These are phyloP conservation scores for Lepidothrix coronata DNA, from an alignment of 2,113 vertebrate species.

Conservation along the genomic window DNA sequence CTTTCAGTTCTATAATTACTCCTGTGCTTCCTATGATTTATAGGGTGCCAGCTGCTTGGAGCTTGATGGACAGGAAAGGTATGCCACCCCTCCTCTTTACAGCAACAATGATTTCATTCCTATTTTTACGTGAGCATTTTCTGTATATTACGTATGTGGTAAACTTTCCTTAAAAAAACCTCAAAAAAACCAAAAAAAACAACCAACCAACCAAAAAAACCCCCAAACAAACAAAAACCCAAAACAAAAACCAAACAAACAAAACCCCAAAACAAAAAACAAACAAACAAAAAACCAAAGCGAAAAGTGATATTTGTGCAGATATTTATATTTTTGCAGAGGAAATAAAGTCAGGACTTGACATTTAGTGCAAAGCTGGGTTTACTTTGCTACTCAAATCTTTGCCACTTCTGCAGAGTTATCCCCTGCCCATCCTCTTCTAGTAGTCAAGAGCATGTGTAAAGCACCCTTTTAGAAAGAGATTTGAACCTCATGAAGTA, in stretches of 20 bases:
- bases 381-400: not conserved
- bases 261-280: not conserved
- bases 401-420: not conserved
- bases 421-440: not conserved
- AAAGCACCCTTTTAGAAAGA: not conserved
- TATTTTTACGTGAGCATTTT: slow-evolving; percentile 24
- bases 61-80: not conserved
- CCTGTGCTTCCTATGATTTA: slow-evolving; percentile 49
- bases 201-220: too few relatives aligned
- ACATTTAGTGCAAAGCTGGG: not conserved
- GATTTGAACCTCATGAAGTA: not conserved
- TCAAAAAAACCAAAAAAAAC: not conserved
- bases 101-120: slow-evolving; percentile 25
- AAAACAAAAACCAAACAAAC: not conserved
- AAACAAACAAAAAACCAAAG: not conserved
- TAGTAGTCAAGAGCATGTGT: not conserved
- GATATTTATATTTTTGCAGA: not conserved
- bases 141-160: not conserved
- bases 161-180: not conserved
- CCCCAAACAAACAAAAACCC: too few relatives aligned
- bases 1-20: slow-evolving; percentile 53
- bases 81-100: not conserved
- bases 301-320: not conserved
- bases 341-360: not conserved
- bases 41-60: slow-evolving; percentile 36